Conservation (phyloP, 2,113 vertebrate genomes). For the Sylvietta virens region DNA sequence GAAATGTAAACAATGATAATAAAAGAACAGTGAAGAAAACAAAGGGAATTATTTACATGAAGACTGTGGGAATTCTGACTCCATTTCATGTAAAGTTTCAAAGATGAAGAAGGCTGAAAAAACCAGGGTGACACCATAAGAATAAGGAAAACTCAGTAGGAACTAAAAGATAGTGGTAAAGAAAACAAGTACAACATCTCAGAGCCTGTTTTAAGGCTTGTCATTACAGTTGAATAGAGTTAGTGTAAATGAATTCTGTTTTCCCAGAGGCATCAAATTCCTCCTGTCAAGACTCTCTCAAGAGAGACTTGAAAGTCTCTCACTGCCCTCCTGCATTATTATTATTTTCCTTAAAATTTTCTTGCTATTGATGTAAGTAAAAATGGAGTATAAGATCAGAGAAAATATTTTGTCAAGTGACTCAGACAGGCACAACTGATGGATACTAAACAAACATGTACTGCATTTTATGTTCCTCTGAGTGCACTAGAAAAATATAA, state of each 20-base stretch:
- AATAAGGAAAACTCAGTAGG: neutral
- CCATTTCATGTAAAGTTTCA: too few relatives aligned
- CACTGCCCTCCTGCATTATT: constrained; percentile 13
- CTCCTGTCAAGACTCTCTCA: constrained; percentile 32
- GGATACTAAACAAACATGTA: neutral
- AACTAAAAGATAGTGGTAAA: neutral
- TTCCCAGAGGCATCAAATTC: constrained; percentile 40
- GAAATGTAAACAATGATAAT: too few relatives aligned
- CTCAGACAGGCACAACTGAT: constrained; percentile 43
- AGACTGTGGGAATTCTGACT: too few relatives aligned
- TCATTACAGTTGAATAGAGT: neutral
- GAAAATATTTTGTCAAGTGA: constrained; percentile 50
- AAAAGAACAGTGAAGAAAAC: too few relatives aligned
- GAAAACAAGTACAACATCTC: neutral
- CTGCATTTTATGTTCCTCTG: neutral
- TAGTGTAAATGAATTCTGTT: constrained; percentile 33
- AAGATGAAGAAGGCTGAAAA: too few relatives aligned
- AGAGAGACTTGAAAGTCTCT: constrained; percentile 16
- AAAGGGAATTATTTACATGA: too few relatives aligned
- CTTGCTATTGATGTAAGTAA: constrained; percentile 10
- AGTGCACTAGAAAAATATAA: neutral
- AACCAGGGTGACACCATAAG: neutral
- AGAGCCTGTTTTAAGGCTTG: neutral
- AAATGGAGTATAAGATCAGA: constrained; percentile 30
- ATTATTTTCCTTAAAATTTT: constrained; percentile 20